Conservation (phyloP, 2,797 vertebrate species). For the Falco concolor region DNA sequence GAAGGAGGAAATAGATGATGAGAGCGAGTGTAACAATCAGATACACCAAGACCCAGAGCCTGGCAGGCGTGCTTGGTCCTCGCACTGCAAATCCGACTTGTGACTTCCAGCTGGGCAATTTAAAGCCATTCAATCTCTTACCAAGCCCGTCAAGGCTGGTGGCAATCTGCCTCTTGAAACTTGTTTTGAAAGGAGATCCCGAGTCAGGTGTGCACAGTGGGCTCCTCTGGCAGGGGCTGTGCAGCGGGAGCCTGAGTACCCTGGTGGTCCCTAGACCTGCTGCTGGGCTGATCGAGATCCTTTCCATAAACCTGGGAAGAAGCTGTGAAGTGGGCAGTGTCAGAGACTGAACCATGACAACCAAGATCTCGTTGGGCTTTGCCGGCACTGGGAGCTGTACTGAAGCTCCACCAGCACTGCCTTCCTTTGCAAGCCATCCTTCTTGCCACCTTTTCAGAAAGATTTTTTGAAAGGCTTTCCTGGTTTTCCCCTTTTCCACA, state of each 20-base stretch:
- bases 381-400: neutral
- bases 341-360: accelerated
- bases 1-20: neutral
- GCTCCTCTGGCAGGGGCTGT: accelerated
- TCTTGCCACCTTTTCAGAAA: neutral
- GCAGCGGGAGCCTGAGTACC: neutral
- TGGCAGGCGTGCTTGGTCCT: accelerated
- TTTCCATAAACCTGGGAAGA: neutral
- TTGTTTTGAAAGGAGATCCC: accelerated
- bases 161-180: neutral
- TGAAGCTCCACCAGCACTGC: neutral
- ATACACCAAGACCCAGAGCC: accelerated
- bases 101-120: neutral
- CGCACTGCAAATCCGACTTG: accelerated
- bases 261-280: accelerated
- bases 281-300: neutral
- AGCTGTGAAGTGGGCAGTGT: accelerated
- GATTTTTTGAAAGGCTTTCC: neutral
- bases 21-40: accelerated
- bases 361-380: neutral
- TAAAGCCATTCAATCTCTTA: neutral
- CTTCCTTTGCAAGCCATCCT: neutral
- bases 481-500: neutral
- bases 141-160: neutral
- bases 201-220: accelerated